phyloP scores from a whole-genome alignment of 2,888 invertebrate genomes.

The Hyposoter dolosus region DNA sequence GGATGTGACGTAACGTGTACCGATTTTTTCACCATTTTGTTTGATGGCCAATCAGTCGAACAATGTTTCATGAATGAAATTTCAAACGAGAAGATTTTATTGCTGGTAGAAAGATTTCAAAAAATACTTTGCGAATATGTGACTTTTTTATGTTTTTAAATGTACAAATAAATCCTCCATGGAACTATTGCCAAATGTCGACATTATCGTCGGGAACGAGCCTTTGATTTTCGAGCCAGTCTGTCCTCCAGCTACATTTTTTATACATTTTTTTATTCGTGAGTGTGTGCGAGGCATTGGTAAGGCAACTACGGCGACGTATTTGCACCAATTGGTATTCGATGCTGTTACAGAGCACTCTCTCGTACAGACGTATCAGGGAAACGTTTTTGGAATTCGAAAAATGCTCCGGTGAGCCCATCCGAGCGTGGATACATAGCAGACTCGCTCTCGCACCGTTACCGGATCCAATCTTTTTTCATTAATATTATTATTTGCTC shows the following conservation, averaged over 20 bases:
- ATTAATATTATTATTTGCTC: slow-evolving; percentile 44
- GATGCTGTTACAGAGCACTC: slow-evolving; percentile 42
- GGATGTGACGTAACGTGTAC: background rate
- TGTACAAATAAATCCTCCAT: background rate
- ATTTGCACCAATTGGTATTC: slow-evolving; percentile 54
- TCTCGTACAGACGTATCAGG: background rate
- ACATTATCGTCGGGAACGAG: slow-evolving; percentile 47
- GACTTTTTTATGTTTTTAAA: background rate
- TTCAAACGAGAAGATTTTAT: background rate
- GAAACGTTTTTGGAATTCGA: slow-evolving; percentile 61
- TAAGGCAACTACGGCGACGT: background rate
- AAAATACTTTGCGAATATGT: too few relatives aligned
- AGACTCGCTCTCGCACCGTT: slow-evolving; percentile 21
- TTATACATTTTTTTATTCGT: background rate
- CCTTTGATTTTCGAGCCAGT: slow-evolving; percentile 33
- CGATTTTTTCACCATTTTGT: background rate
- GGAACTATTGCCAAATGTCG: slow-evolving; percentile 41
- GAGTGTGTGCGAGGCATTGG: background rate
- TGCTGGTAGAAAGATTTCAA: background rate
- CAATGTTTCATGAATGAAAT: background rate
- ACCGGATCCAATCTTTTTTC: slow-evolving; percentile 18
- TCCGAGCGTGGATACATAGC: background rate
- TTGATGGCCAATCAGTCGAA: background rate
- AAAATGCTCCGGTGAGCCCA: slow-evolving; percentile 49
- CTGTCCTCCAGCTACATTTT: background rate